Evolutionary conservation across 2,888 invertebrate species (phyloP), one percentile per base, ranked within the genome.

Genomic region (Aspidiotus destructor): DNA sequence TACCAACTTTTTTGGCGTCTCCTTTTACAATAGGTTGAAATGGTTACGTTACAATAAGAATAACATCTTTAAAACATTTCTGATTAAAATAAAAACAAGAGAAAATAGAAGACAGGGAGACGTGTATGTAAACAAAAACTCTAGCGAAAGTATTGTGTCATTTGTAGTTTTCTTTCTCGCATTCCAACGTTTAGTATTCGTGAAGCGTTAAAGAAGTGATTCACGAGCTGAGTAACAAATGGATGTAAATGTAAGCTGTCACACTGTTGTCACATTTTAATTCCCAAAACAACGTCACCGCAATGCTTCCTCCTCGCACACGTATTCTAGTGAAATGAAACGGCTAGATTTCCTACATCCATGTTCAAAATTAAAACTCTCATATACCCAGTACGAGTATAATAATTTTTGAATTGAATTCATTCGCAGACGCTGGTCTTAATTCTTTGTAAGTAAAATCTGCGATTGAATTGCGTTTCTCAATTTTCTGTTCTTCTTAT

Each of bases 201-300:
- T 60, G 41, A 10, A 67, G 60, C 67, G 57, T 67, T 67, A 57
- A 67, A 67, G 67, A 67, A 60, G 67, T 67, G 67, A 67, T 67
- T 67, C 67, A 67, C 67, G 67, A 67, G 67, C 60, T 52, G 67
- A 60, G 58, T 67, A 67, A 67, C 67, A 67, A 67, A 67, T 67
- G 67, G 67, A 67, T 67, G 67, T 60, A 67, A 67, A 67, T 67
- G 67, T 67, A 60, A 42, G 60, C 67, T 67, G 67, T 67, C 67
- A 67, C 67, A 67, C 67, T 60, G 67, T 67, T 67, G 67, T 67
- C 67, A 67, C 67, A 67, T 67, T 67, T 67, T 67, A 67, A 67
- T 67, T 67, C 67, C 67, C 67, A 67, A 67, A 67, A 67, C 67
- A 67, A 67, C 67, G 60, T 58, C 58, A 60, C 67, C 67, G 67